Evolutionary conservation across 2,797 vertebrate genomes (phyloP).

Genomic region (Pangasius sanitwongsei): DNA sequence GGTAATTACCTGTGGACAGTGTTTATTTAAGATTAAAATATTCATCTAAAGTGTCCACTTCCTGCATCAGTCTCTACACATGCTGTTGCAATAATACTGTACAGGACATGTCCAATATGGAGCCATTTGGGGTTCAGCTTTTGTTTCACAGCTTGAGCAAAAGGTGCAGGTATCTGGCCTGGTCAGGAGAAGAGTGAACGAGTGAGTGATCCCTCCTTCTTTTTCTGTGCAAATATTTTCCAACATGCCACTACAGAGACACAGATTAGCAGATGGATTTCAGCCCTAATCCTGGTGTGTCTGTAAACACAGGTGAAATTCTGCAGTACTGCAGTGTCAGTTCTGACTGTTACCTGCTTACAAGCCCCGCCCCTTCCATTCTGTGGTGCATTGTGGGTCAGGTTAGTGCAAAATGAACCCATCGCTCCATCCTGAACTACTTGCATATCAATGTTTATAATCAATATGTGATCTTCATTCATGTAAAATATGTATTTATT

Average conservation of each 20-base stretch:
- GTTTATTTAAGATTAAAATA: too few relatives aligned
- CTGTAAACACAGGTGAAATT: not conserved
- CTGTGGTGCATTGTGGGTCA: not conserved
- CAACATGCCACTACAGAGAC: slow-evolving; percentile 9
- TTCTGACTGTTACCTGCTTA: not conserved
- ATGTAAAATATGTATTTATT: not conserved
- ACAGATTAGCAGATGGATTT: not conserved
- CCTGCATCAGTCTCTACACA: not conserved
- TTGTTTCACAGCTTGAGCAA: slow-evolving; percentile 24
- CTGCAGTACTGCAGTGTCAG: not conserved
- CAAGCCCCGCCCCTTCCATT: not conserved
- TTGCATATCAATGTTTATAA: not conserved
- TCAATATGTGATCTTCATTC: not conserved
- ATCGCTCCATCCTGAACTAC: not conserved
- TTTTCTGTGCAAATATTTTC: slow-evolving; percentile 13
- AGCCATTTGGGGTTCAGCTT: slow-evolving; percentile 19
- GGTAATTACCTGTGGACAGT: not conserved
- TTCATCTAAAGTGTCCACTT: not conserved
- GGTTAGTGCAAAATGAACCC: not conserved
- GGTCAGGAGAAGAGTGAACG: not conserved
- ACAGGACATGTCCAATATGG: not conserved
- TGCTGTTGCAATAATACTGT: not conserved
- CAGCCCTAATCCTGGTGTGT: not conserved
- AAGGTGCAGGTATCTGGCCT: slow-evolving; percentile 9
- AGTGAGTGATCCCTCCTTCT: not conserved